phyloP scores from a whole-genome alignment of 2,113 vertebrate species.

The Hylia prasina region DNA sequence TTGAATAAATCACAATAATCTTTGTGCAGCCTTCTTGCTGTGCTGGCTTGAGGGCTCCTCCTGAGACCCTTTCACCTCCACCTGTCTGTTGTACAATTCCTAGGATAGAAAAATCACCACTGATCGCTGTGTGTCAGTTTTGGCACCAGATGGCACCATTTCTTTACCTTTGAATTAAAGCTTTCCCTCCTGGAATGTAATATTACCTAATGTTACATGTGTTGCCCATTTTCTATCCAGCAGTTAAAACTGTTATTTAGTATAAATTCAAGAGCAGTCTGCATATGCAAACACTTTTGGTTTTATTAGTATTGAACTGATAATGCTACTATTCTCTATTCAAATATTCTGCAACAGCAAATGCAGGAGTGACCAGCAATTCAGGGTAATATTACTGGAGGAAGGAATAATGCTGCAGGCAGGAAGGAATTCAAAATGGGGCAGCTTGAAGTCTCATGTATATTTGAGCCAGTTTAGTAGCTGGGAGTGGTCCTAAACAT shows the following conservation, averaged over 20 bases:
- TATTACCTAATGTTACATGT: not conserved
- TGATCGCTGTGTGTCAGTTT: not conserved
- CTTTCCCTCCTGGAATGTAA: not conserved
- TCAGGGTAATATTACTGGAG: not conserved
- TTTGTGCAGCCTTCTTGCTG: not conserved
- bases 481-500: not conserved
- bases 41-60: not conserved
- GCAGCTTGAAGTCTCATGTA: not conserved
- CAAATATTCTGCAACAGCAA: not conserved
- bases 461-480: not conserved
- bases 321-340: not conserved
- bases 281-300: not conserved
- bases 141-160: constrained; percentile 38
- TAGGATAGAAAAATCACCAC: not conserved
- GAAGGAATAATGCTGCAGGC: not conserved
- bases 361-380: not conserved
- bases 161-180: not conserved
- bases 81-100: not conserved
- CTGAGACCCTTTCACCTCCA: not conserved
- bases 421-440: not conserved
- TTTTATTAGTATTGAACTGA: not conserved
- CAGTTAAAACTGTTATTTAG: not conserved
- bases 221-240: not conserved
- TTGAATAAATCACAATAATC: rapidly evolving
- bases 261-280: not conserved